phyloP scores from a whole-genome alignment of 2,888 invertebrate species.

The Opisthograptis luteolata region DNA sequence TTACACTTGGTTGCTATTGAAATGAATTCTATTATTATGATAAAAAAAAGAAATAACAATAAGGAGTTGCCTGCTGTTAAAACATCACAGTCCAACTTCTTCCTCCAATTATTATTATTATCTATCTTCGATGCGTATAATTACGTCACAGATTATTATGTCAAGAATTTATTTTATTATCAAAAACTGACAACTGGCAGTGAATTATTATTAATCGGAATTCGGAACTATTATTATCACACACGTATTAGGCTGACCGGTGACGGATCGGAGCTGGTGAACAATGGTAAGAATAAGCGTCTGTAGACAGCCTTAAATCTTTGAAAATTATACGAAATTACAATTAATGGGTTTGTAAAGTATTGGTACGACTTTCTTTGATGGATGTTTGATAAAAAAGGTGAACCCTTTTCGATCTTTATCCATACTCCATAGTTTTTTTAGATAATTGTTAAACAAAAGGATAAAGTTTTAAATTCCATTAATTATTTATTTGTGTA shows the following conservation, averaged over 20 bases:
- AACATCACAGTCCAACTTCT: neutral
- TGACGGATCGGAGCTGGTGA: no score
- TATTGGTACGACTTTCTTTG: conserved; percentile 15
- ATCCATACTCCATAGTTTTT: conserved; percentile 11
- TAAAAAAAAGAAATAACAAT: conserved; percentile 4
- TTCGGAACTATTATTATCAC: conserved; percentile 40
- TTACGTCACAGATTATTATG: no score
- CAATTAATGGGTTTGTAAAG: conserved; percentile 1
- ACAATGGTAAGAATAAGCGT: no score
- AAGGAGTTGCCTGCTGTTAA: neutral
- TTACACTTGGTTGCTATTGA: conserved; percentile 10
- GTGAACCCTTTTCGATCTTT: conserved; percentile 30
- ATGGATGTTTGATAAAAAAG: conserved; percentile 6
- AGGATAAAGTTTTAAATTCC: neutral
- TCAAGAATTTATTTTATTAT: neutral
- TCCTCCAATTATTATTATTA: neutral
- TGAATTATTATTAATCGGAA: neutral
- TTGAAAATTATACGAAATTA: conserved; percentile 40
- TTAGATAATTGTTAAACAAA: neutral
- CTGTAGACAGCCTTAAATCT: conserved; percentile 40
- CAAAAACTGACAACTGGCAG: neutral
- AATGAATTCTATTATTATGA: neutral
- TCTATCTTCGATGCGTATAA: neutral
- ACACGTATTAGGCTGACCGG: no score
- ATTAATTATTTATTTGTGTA: neutral